Evolutionary conservation across 2,797 vertebrate species (phyloP).

Genomic region (Enteromius thamalakanensis): DNA sequence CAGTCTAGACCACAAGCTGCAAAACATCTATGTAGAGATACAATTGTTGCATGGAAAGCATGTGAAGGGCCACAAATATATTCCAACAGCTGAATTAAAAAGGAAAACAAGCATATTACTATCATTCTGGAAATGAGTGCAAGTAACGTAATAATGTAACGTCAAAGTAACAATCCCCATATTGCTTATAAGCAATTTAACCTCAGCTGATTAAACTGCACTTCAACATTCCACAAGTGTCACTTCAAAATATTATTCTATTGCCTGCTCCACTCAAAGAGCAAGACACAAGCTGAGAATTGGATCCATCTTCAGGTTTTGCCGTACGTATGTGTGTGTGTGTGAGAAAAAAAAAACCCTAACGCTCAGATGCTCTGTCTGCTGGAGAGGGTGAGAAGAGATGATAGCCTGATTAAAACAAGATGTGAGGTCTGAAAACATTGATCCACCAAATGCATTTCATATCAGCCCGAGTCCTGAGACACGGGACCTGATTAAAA

Average conservation of each 20-base stretch:
- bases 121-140: not conserved
- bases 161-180: not conserved
- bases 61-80: not conserved
- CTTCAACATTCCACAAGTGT: conserved; percentile 17
- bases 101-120: not conserved
- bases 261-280: conserved; percentile 15
- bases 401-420: conserved; percentile 70
- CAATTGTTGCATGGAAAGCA: not conserved
- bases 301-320: conserved; percentile 15
- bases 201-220: not conserved
- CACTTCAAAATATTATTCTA: conserved; percentile 23
- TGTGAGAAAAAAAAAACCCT: conserved; percentile 7
- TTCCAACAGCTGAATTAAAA: not conserved
- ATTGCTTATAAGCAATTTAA: not conserved
- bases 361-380: conserved; percentile 32
- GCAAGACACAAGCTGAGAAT: conserved; percentile 6
- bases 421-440: conserved; percentile 69
- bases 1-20: conserved; percentile 1
- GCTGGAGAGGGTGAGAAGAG: conserved; percentile 49
- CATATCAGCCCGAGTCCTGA: conserved; percentile 59
- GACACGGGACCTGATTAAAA: conserved; percentile 69
- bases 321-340: not conserved
- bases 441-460: conserved; percentile 67
- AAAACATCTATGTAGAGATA: not conserved
- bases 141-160: not conserved